Evolutionary conservation across 2,797 vertebrate genomes (phyloP).

Genomic region (Acestrorhynchus altus): DNA sequence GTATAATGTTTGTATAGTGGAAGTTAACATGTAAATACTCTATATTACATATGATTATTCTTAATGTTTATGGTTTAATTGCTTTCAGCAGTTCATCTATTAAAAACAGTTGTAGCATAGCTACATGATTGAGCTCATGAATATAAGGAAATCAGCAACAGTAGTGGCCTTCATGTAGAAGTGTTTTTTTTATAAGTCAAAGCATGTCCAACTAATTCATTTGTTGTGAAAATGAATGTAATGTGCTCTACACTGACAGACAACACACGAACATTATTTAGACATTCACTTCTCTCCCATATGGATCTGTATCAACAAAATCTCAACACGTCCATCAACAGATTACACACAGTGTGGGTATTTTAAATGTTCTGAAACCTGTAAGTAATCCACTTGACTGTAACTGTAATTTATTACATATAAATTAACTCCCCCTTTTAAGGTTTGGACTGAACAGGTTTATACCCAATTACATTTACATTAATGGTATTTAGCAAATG

Average conservation of each 20-base stretch:
- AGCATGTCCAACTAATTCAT: neutral
- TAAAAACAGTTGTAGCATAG: neutral
- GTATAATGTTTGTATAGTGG: too few species aligned
- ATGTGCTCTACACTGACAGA: neutral
- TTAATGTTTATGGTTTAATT: too few species aligned
- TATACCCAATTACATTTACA: too few species aligned
- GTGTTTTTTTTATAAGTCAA: too few species aligned
- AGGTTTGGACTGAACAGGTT: too few species aligned
- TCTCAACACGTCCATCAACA: neutral
- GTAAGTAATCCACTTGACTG: neutral
- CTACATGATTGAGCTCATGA: neutral
- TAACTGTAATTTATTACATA: neutral
- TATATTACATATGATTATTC: too few species aligned
- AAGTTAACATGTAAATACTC: too few species aligned
- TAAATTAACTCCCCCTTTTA: neutral
- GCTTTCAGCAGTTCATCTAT: constrained; percentile 45
- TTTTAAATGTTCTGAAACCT: neutral
- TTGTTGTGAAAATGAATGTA: neutral
- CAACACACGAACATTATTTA: neutral
- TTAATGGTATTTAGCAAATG: too few species aligned
- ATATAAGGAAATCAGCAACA: too few species aligned
- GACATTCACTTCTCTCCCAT: neutral
- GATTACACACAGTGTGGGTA: neutral
- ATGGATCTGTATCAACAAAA: constrained; percentile 6
- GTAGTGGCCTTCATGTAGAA: neutral